A percentile compares a stretch with the other conserved stretches of the same genome.
Conservation (phyloP, 2,797 vertebrate genomes). For the Sarcophilus harrisii region DNA sequence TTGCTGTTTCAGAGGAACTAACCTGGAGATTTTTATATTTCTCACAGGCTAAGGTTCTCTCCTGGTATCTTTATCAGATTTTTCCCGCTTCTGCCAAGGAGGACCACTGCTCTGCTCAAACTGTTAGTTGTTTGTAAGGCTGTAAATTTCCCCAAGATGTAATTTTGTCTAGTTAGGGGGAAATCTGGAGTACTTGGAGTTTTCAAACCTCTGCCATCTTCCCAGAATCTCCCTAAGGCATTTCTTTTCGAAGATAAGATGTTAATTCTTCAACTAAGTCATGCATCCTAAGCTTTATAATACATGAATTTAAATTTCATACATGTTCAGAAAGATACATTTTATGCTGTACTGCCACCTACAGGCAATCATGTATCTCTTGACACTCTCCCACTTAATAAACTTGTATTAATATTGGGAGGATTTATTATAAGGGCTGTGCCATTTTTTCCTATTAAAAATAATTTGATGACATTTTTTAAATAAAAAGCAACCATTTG, state of each 20-base stretch:
- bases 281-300: neutral
- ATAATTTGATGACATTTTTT: neutral
- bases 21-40: no score
- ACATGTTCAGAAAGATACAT: neutral
- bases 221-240: neutral
- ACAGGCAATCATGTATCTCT: neutral
- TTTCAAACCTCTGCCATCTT: no score
- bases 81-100: no score
- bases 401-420: neutral
- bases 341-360: constrained; percentile 52
- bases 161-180: no score
- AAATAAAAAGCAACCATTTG: neutral
- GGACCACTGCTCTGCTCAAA: no score
- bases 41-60: no score
- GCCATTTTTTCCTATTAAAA: neutral
- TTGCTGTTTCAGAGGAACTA: no score
- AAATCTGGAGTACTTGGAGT: no score
- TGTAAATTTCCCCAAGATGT: no score
- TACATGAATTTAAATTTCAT: neutral
- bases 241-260: neutral
- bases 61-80: no score
- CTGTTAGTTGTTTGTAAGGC: no score
- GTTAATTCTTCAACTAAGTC: neutral
- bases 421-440: neutral
- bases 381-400: neutral